Evolutionary conservation across 2,888 invertebrate genomes (phyloP).

Genomic region (Danaus chrysippus): DNA sequence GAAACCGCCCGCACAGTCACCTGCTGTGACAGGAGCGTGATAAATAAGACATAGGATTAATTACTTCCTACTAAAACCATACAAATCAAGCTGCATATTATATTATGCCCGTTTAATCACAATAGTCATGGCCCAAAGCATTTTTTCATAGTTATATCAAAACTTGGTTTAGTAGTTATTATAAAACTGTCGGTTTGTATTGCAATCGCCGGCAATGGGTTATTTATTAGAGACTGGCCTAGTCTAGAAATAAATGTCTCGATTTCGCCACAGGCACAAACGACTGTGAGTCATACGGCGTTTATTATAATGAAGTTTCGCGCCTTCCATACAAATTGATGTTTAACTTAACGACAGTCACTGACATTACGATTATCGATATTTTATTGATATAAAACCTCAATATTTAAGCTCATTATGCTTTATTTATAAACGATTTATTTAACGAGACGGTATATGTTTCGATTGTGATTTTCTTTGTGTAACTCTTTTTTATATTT

Average conservation of each 20-base stretch:
- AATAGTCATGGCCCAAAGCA: constrained; percentile 46
- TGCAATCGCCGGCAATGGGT: constrained; percentile 49
- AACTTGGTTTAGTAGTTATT: constrained; percentile 35
- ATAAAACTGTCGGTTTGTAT: constrained; percentile 57
- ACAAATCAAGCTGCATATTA: constrained; percentile 62
- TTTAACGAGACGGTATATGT: constrained; percentile 17
- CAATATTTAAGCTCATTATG: constrained; percentile 20
- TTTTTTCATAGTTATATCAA: constrained; percentile 39
- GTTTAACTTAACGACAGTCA: constrained; percentile 31
- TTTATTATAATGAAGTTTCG: constrained; percentile 38
- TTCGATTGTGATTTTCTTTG: constrained; percentile 1
- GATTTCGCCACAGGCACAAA: constrained; percentile 41
- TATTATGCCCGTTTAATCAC: constrained; percentile 58
- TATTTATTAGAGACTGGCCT: constrained; percentile 53
- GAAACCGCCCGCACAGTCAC: constrained; percentile 57
- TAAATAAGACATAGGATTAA: constrained; percentile 72
- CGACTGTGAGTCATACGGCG: constrained; percentile 36
- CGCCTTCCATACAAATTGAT: constrained; percentile 36
- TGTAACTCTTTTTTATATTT: not conserved
- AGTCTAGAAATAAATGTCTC: constrained; percentile 44
- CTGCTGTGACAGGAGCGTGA: constrained; percentile 68
- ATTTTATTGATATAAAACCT: constrained; percentile 28
- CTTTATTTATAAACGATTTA: constrained; percentile 24
- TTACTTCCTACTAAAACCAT: constrained; percentile 66
- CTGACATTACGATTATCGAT: constrained; percentile 28